Percentiles rank a stretch among this genome's conserved stretches.
phyloP scores from a whole-genome alignment of 1,140 invertebrate species.

The Drosophila sucinea region DNA sequence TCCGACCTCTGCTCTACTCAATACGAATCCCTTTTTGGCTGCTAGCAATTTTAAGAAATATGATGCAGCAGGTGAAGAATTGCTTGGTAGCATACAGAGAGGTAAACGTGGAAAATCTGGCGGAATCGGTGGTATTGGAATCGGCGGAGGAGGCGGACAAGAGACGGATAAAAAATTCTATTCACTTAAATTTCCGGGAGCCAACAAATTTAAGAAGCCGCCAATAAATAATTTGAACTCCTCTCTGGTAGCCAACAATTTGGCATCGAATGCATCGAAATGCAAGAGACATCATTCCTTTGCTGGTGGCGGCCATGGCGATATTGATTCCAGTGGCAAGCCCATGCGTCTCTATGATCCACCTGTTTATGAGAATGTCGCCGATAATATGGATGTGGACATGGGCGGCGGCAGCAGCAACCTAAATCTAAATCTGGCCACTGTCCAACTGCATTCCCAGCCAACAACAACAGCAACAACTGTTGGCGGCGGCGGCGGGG shows the following conservation, averaged over 20 bases:
- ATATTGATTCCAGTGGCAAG: conserved; percentile 64
- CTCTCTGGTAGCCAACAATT: conserved; percentile 25
- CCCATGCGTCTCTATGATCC: conserved; percentile 69
- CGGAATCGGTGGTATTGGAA: background rate
- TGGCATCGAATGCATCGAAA: conserved; percentile 34
- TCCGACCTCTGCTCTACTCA: conserved; percentile 40
- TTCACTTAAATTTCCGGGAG: conserved; percentile 68
- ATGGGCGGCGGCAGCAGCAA: conserved; percentile 35
- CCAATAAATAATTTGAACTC: conserved; percentile 39
- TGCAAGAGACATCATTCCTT: conserved; percentile 79
- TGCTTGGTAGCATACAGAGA: conserved; percentile 40
- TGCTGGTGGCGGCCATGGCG: conserved; percentile 70
- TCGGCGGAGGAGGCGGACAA: conserved; percentile 8
- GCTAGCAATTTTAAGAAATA: conserved; percentile 69
- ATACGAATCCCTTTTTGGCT: conserved; percentile 70
- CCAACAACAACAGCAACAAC: conserved; percentile 15
- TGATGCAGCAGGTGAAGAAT: conserved; percentile 50
- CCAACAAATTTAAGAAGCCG: conserved; percentile 45
- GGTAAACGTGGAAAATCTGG: conserved; percentile 31
- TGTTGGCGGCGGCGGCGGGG: too few relatives aligned
- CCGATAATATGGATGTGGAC: conserved; percentile 27
- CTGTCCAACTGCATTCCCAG: conserved; percentile 65
- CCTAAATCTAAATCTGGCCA: conserved; percentile 45
- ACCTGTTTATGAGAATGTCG: conserved; percentile 83
- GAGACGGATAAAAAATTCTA: conserved; percentile 78